A percentile compares a stretch with the other conserved stretches of the same genome.
These are phyloP conservation scores for Neotoxoptera formosana DNA, from an alignment of 1,140 invertebrate species.

Conservation along the genomic window DNA sequence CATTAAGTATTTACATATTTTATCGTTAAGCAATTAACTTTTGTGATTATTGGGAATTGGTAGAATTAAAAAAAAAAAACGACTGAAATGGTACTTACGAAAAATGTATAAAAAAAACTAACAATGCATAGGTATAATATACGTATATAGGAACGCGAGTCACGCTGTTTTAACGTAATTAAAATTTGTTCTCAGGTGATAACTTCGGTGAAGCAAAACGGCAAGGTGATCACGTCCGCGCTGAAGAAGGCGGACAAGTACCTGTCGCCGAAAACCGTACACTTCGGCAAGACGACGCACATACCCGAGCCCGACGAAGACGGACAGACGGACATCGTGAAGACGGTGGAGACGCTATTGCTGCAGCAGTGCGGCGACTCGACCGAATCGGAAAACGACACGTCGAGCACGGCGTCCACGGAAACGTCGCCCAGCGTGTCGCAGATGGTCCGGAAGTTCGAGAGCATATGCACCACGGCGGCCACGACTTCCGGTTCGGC, in stretches of 20 bases:
- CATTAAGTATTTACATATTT: not conserved
- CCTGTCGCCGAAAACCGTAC: not conserved
- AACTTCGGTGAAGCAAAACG: slow-evolving; percentile 26
- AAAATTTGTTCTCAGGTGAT: not conserved
- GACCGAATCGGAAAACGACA: slow-evolving; percentile 57
- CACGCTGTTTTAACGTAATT: not conserved
- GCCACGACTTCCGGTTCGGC: not conserved
- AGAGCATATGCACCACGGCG: slow-evolving; percentile 59
- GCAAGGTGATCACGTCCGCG: slow-evolving; percentile 21
- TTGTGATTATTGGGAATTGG: not conserved
- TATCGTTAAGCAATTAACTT: not conserved
- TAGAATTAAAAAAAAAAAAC: not conserved
- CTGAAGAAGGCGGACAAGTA: slow-evolving; percentile 36
- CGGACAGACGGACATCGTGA: slow-evolving; percentile 29
- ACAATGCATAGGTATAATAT: too few species aligned
- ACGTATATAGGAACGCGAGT: not conserved
- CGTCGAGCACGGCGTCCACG: slow-evolving; percentile 34
- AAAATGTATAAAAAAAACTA: too few species aligned
- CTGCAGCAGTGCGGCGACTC: slow-evolving; percentile 16
- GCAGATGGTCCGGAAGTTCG: slow-evolving; percentile 62
- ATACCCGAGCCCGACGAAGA: slow-evolving; percentile 37
- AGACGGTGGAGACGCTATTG: slow-evolving; percentile 50
- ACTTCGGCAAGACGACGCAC: slow-evolving; percentile 48
- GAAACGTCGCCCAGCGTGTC: slow-evolving; percentile 61
- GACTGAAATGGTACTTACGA: too few species aligned